Conservation (phyloP, 2,113 vertebrate species). For the Lamprotornis superbus region DNA sequence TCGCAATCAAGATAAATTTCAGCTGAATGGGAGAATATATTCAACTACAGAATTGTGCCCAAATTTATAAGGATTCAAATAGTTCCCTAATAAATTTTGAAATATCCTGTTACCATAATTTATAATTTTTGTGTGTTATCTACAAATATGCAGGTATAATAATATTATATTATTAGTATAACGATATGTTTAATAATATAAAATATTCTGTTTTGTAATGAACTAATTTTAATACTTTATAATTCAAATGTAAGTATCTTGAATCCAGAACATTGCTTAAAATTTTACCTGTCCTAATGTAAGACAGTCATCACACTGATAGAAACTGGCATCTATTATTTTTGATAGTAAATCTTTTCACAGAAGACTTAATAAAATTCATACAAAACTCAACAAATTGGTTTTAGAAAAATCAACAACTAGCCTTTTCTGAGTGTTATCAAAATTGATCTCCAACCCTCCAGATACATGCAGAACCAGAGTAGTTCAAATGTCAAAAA, state of each 20-base stretch:
- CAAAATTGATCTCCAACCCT: neutral
- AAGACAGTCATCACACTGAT: neutral
- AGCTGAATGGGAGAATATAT: neutral
- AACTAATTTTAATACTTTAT: neutral
- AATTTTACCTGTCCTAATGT: neutral
- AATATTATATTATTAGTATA: neutral
- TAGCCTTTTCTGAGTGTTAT: neutral
- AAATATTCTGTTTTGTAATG: neutral
- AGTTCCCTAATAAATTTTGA: neutral
- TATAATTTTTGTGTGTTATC: neutral
- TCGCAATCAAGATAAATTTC: neutral
- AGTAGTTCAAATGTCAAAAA: neutral
- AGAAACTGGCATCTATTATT: neutral
- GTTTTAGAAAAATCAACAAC: neutral
- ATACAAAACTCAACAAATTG: neutral
- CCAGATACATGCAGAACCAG: neutral
- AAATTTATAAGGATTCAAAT: neutral
- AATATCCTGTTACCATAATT: neutral
- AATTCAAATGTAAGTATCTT: neutral
- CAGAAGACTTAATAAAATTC: neutral
- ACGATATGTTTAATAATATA: neutral
- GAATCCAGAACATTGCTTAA: neutral
- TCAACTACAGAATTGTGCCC: neutral
- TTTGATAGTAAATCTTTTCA: neutral
- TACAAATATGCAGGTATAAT: neutral